Base-by-base conservation (phyloP, 2,888 invertebrate species). In the Heterodera filipjevi region DNA sequence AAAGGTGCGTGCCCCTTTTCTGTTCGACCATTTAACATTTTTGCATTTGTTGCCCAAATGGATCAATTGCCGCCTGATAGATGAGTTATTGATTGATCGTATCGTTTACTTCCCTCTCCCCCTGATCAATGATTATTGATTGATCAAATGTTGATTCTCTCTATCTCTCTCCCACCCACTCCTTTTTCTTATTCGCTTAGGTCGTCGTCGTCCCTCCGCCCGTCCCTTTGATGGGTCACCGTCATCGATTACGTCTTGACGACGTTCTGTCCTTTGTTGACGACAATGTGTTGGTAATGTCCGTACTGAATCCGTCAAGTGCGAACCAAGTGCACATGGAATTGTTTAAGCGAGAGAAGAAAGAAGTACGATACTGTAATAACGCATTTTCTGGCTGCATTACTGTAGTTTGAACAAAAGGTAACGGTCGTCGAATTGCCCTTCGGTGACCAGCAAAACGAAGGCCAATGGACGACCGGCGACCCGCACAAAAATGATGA, bases 351-450 rank as follows among this genome's bases (percentile, higher is more conserved):
- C 30, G 64, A 12, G 75, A 75, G 35, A 44, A 68, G 19, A 66
- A 76, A 53, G 68, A 39, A 46, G 68, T 68, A 59, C 53, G 68
- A 59, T 19, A 66, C 22, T 22, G 16, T 22, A 19, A 16, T 35
- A 32, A 6, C 39, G 39, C 12, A 39, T 39, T 39, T 39, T 10
- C 12, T 39, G 39, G 39, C n/a, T n/a, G 39, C 39, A 12, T 39
- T 39, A 39, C 39, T 39, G 39, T 39, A 39, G 0, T 39, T 12
- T 39, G 39, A 10, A 10, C 39, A 39, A 35, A 75, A 75, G 33
- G 71, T 86, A 12, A 80, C 77, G 71, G 59, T 86, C 6, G 77
- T 86, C 76, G 85, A 86, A 35, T 78, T 86, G 39, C 86, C 84
- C 3, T 33, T 33, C 46, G 66, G 22, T 27, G 66, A 64, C 33